phyloP scores from a whole-genome alignment of 2,113 vertebrate genomes.

The Dissostichus mawsoni region DNA sequence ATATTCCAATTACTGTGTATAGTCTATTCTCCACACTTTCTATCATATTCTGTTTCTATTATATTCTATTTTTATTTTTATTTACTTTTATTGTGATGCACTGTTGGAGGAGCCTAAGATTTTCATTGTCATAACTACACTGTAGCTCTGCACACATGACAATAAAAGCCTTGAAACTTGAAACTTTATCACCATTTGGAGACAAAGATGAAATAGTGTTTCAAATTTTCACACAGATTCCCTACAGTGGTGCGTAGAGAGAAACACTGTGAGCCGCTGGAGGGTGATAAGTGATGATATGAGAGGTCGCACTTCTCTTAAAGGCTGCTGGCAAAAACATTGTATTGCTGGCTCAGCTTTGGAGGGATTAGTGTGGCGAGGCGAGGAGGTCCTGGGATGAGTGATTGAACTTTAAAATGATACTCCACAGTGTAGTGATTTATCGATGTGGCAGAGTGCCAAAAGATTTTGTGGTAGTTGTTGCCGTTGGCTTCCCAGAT shows the following conservation, averaged over 20 bases:
- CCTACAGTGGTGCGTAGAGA: constrained; percentile 23
- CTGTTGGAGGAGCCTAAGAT: too few relatives aligned
- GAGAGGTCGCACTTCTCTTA: constrained; percentile 39
- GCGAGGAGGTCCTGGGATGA: constrained; percentile 14
- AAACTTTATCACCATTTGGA: background rate
- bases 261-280: constrained; percentile 36
- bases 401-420: constrained; percentile 36
- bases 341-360: constrained; percentile 43
- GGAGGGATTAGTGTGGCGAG: constrained; percentile 50
- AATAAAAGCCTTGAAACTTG: too few relatives aligned
- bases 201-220: constrained; percentile 3
- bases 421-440: constrained; percentile 16
- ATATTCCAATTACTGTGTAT: too few relatives aligned
- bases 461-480: background rate
- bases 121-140: too few relatives aligned
- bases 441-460: constrained; percentile 20
- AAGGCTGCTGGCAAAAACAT: constrained; percentile 49
- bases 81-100: too few relatives aligned
- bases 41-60: too few relatives aligned
- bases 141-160: too few relatives aligned
- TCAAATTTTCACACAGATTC: constrained; percentile 43
- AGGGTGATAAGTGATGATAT: constrained; percentile 37
- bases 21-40: too few relatives aligned
- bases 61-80: too few relatives aligned
- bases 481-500: background rate